Conservation (phyloP, 2,113 vertebrate genomes). For the Cyphomyrus plagiostoma region DNA sequence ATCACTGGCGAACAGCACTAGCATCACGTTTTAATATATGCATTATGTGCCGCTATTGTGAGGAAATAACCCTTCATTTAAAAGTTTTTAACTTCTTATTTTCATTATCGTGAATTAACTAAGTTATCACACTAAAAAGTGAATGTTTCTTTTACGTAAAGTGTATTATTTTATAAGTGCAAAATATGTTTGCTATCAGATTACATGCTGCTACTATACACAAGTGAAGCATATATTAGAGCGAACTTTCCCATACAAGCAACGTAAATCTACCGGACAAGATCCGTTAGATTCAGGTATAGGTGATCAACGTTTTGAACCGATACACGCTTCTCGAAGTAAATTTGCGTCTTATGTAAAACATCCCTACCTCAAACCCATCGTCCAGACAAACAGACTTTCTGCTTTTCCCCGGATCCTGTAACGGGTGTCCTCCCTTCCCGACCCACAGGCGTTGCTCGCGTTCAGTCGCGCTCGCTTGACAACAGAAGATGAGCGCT, state of each 20-base stretch:
- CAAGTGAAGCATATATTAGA: background rate
- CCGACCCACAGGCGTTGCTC: background rate
- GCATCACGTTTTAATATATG: background rate
- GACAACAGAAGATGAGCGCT: background rate
- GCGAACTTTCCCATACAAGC: background rate
- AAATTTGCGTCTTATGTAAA: background rate
- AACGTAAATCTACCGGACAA: background rate
- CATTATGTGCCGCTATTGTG: background rate
- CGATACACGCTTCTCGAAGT: background rate
- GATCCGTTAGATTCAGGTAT: background rate
- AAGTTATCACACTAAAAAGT: background rate
- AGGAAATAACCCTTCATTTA: background rate
- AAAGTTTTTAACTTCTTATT: background rate
- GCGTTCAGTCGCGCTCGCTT: background rate
- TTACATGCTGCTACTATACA: background rate
- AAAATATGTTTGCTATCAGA: background rate
- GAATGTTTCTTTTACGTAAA: background rate
- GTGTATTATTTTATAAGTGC: background rate
- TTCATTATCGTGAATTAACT: background rate
- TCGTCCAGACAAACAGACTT: background rate
- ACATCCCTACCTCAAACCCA: background rate
- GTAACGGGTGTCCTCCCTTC: background rate
- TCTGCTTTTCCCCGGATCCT: background rate
- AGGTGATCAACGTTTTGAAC: background rate
- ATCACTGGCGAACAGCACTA: background rate